Evolutionary conservation across 2,888 invertebrate genomes (phyloP).

Genomic region (Eudasyphora cyanicolor): DNA sequence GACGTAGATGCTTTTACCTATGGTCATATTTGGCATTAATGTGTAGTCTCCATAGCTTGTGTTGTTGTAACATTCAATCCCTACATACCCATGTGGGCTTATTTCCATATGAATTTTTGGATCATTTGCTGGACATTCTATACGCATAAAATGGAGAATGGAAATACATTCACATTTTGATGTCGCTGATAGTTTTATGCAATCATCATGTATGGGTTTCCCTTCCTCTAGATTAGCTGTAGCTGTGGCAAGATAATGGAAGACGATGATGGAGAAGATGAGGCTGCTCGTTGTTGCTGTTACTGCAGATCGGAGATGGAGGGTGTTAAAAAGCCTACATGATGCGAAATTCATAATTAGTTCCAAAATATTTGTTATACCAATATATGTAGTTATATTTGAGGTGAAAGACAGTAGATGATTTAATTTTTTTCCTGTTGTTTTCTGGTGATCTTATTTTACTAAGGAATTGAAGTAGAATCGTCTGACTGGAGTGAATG

Average conservation of each 20-base stretch:
- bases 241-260: conserved; percentile 13
- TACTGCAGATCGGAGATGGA: not conserved
- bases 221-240: conserved; percentile 13
- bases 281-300: not conserved
- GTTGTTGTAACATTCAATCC: conserved; percentile 77
- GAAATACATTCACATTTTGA: conserved; percentile 75
- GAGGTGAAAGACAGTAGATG: too few species aligned
- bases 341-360: not conserved
- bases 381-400: too few species aligned
- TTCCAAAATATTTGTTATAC: not conserved
- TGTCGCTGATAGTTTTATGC: conserved; percentile 71
- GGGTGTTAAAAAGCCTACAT: not conserved
- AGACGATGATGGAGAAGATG: not conserved
- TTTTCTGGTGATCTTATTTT: too few species aligned
- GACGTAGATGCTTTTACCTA: conserved; percentile 74
- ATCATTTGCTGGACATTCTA: conserved; percentile 74
- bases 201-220: conserved; percentile 72
- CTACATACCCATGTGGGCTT: conserved; percentile 72
- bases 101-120: conserved; percentile 76
- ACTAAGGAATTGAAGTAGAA: too few species aligned
- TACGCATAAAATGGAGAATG: conserved; percentile 75
- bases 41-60: conserved; percentile 74
- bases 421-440: too few species aligned
- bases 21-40: conserved; percentile 74
- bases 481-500: too few species aligned